Evolutionary conservation across 2,113 vertebrate genomes (phyloP), one percentile per base, ranked within the genome.

Genomic region (Oceanodroma tethys): DNA sequence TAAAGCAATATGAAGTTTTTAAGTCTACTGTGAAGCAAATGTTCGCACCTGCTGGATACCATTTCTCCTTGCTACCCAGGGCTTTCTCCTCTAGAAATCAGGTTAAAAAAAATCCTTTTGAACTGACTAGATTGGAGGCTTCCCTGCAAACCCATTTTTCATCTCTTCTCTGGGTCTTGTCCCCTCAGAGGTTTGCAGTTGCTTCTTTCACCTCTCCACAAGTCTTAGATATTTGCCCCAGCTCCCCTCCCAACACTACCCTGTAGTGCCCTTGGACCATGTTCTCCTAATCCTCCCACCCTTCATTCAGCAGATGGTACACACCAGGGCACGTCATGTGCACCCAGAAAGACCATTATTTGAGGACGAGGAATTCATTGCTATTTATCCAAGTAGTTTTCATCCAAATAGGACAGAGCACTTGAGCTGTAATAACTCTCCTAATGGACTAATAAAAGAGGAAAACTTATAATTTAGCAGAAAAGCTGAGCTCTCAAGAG

Each of bases 401-500:
- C 65, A 81, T 95, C 92, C 84, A 95, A 96, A 62, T 27, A 67
- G 73, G 68, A 88, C 65, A 87, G 63, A 93, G 53, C 22, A 71
- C n/a, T 94, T 86, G 42, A 90, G 55, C 48, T 94, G 34, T 72
- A 94, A 76, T 94, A 95, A 93, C 58, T 66, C 36, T 63, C 60
- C 58, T 90, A 91, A 74, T 65, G 59, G 43, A 76, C 32, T 71
- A 90, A 92, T 38, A 80, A 52, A 81, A 83, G 73, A 95, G 48
- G 32, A 53, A 86, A 88, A 45, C 42, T 58, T 81, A 63, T 4
- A 72, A 60, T 90, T 86, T 68, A 92, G 63, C 81, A 94, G 75
- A 96, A 95, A 63, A 94, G 73, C 82, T 95, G 89, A 96, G 67
- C 30, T 93, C 62, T 93, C 70, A 76, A 78, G 92, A 94, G 32